Base-by-base conservation (phyloP, 2,888 invertebrate genomes). In the Acrobeloides nanus region DNA sequence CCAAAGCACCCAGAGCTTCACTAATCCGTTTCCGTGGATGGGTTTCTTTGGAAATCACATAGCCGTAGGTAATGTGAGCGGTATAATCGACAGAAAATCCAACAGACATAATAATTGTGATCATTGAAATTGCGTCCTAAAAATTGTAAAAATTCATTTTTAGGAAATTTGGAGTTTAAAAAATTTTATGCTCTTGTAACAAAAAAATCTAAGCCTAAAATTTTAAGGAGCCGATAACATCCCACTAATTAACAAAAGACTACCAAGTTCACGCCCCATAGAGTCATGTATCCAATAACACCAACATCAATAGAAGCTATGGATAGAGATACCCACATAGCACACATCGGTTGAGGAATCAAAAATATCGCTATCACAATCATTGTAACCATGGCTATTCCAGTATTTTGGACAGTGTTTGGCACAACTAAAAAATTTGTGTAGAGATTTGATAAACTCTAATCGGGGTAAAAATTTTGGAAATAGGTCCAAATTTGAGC, bases 81-180 rank as follows among this genome's bases (percentile, higher is more conserved):
- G 89, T 88, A 74, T 89, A 92, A 73, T 92, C 90, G 0, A 92
- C 89, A 6, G 88, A 88, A 78, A 90, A 92, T 43, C 90, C 92
- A 53, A 92, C 89, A 74, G 90, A 90, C 89, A 92, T 90, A 61
- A 92, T 90, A 46, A 92, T 80, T 15, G 71, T 71, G 40, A 71
- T 71, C 71, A 71, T 71, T 1, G 89, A 89, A 66, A 92, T 90
- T 0, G 72, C 71, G 46, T 72, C 72, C 43, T 90, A 79, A 12
- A 44, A 33, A 10, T n/a, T n/a, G n/a, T n/a, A 21, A 51, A 32
- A 12, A 17, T 6, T n/a, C n/a, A n/a, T n/a, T n/a, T n/a, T n/a
- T n/a, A n/a, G n/a, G n/a, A n/a, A n/a, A n/a, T n/a, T n/a, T n/a
- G n/a, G n/a, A n/a, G n/a, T n/a, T n/a, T n/a, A n/a, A n/a, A n/a